Percentiles rank a stretch among this genome's conserved stretches.
Evolutionary conservation across 1,140 invertebrate species (phyloP).

Genomic region (Zophobas morio): DNA sequence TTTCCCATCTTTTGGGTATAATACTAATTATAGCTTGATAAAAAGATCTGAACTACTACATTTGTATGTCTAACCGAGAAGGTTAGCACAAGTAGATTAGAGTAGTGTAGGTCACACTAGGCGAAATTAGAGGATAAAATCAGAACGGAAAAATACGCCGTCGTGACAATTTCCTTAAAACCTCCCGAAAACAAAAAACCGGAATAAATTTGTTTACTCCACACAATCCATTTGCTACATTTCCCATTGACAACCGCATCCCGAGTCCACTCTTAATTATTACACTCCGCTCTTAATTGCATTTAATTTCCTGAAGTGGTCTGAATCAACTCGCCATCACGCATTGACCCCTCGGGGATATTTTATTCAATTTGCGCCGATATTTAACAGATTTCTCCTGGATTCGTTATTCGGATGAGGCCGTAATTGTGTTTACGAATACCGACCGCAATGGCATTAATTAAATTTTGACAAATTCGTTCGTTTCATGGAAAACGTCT

Average conservation of each 20-base stretch:
- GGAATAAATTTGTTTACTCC: no score
- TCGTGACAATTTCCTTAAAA: no score
- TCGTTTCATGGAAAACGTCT: slow-evolving; percentile 40
- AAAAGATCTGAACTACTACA: no score
- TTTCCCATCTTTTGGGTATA: no score
- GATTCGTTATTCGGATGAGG: slow-evolving; percentile 21
- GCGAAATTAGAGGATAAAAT: no score
- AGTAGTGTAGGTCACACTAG: no score
- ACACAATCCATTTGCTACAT: neutral
- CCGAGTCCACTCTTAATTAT: slow-evolving; percentile 27
- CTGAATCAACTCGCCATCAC: slow-evolving; percentile 34
- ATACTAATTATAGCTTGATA: no score
- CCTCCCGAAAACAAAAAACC: no score
- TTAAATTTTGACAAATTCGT: slow-evolving; percentile 35
- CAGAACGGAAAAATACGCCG: no score
- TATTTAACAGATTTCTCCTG: slow-evolving; percentile 45
- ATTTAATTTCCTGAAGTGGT: slow-evolving; percentile 48
- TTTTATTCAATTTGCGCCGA: slow-evolving; percentile 46
- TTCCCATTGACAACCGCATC: neutral
- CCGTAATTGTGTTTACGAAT: slow-evolving; percentile 47
- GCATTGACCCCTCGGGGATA: slow-evolving; percentile 26
- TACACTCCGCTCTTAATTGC: slow-evolving; percentile 34
- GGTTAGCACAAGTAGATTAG: no score
- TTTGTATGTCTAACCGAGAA: no score
- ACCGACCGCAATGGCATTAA: slow-evolving; percentile 28